Evolutionary conservation across 2,888 invertebrate genomes (phyloP).

Genomic region (Minunthozetes semirufus): DNA sequence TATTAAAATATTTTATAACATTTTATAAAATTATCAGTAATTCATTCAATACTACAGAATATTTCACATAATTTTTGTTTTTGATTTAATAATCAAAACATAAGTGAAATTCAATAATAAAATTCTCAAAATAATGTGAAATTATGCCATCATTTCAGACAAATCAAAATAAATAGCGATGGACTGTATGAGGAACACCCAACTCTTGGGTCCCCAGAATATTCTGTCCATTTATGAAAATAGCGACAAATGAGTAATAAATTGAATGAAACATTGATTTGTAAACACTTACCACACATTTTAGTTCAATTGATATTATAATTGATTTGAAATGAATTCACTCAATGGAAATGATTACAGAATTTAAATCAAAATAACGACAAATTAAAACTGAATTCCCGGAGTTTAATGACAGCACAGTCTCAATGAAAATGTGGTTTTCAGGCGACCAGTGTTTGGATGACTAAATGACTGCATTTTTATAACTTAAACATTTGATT

Average conservation of each 20-base stretch:
- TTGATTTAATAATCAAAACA: too few species aligned
- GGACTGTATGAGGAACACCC: too few species aligned
- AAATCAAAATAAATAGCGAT: too few species aligned
- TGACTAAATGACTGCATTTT: not conserved
- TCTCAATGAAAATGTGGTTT: not conserved
- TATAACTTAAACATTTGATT: not conserved
- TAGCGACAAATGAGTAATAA: not conserved
- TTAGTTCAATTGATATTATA: not conserved
- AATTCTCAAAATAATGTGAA: too few species aligned
- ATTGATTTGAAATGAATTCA: not conserved
- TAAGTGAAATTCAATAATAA: too few species aligned
- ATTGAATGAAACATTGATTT: not conserved
- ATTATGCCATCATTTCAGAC: too few species aligned
- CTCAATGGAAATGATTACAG: not conserved
- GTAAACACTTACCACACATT: conserved; percentile 16
- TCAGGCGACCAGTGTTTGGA: not conserved
- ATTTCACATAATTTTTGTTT: too few species aligned
- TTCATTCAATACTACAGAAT: too few species aligned
- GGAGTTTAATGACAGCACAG: not conserved
- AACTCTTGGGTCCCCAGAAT: too few species aligned
- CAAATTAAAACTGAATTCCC: not conserved
- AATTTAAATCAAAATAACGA: not conserved
- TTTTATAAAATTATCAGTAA: too few species aligned
- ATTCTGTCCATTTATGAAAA: not conserved
- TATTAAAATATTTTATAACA: too few species aligned